phyloP scores from a whole-genome alignment of 2,888 invertebrate genomes.

The Rotaria sp. region DNA sequence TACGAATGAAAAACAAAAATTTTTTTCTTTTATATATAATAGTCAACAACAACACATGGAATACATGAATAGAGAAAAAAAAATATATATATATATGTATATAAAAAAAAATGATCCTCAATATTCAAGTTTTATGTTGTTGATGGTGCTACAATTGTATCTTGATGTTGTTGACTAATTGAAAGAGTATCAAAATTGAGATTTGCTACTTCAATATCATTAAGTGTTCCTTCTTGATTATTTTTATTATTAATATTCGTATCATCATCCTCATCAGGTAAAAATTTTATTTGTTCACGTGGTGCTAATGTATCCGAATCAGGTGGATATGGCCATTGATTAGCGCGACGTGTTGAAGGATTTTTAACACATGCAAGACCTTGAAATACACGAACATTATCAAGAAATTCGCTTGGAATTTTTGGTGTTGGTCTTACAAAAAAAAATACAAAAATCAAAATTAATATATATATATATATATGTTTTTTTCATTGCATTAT shows the following conservation, averaged over 20 bases:
- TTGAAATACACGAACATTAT: slow-evolving; percentile 27
- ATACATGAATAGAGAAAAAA: background rate
- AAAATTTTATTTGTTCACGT: slow-evolving; percentile 11
- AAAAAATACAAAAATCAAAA: background rate
- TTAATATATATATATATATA: background rate
- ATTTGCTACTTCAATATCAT: background rate
- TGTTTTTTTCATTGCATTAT: background rate
- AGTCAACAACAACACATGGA: background rate
- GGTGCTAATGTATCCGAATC: background rate
- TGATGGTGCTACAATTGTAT: background rate
- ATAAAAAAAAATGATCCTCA: background rate
- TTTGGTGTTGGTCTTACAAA: background rate
- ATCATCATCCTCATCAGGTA: slow-evolving; percentile 21
- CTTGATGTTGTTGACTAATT: background rate
- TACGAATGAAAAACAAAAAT: background rate
- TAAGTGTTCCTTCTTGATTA: background rate
- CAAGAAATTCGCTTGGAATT: background rate
- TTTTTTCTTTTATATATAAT: background rate
- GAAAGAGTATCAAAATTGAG: background rate
- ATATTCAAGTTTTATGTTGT: background rate
- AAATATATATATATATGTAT: background rate
- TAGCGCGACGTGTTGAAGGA: slow-evolving; percentile 16
- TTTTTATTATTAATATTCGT: background rate
- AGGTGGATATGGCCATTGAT: slow-evolving; percentile 27
- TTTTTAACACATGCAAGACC: slow-evolving; percentile 19